phyloP scores from a whole-genome alignment of 2,888 invertebrate species.

The Salticus scenicus region DNA sequence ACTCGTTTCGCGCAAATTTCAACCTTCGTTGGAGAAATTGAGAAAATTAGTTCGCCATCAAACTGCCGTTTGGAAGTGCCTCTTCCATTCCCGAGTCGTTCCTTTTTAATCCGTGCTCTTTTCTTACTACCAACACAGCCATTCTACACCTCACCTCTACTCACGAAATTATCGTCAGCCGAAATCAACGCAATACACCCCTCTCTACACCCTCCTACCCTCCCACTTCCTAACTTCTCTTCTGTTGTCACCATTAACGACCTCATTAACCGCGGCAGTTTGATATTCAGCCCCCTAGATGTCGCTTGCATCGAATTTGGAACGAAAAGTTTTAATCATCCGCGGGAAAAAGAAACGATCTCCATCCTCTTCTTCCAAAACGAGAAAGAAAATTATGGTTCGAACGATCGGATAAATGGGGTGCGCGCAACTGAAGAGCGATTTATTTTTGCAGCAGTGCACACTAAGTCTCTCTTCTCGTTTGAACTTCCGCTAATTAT shows the following conservation, averaged over 20 bases:
- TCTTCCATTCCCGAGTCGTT: not conserved
- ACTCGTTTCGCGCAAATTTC: too few relatives aligned
- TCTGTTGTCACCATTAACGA: slow-evolving; percentile 45
- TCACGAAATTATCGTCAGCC: slow-evolving; percentile 29
- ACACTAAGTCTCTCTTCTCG: not conserved
- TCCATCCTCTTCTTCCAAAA: not conserved
- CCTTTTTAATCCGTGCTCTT: slow-evolving; percentile 7
- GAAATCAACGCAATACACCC: slow-evolving; percentile 30
- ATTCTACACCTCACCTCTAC: slow-evolving; percentile 9
- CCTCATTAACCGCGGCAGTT: slow-evolving; percentile 40
- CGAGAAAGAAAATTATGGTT: slow-evolving; percentile 7
- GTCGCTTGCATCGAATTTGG: slow-evolving; percentile 11
- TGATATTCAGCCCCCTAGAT: slow-evolving; percentile 30
- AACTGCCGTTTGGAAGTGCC: slow-evolving; percentile 8
- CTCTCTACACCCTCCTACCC: not conserved
- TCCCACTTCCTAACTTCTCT: not conserved
- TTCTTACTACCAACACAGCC: not conserved
- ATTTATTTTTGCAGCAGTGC: slow-evolving; percentile 15
- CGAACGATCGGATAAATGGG: slow-evolving; percentile 10
- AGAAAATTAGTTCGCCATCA: not conserved
- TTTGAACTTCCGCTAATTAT: slow-evolving; percentile 34
- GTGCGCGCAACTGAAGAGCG: slow-evolving; percentile 5
- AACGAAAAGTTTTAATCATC: slow-evolving; percentile 27
- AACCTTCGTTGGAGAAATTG: too few relatives aligned
- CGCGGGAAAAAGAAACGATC: not conserved